These are phyloP conservation scores for Apomyelois bistriatella DNA, from an alignment of 2,888 invertebrate species.

Conservation along the genomic window DNA sequence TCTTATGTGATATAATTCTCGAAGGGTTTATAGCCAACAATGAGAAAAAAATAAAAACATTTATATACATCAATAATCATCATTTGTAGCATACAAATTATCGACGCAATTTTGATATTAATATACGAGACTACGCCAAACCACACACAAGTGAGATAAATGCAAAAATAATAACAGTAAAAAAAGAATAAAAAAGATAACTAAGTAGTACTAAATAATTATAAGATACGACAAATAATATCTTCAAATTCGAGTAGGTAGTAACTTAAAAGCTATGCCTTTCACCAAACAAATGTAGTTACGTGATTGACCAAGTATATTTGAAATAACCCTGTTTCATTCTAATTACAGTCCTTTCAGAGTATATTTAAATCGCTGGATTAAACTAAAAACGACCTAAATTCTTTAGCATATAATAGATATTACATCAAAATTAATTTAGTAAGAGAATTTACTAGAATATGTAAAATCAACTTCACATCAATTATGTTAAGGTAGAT, in stretches of 20 bases:
- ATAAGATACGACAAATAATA: slow-evolving; percentile 4
- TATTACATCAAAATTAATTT: no score
- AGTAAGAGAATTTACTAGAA: no score
- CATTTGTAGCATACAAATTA: neutral
- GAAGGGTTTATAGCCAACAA: neutral
- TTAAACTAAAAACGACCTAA: neutral
- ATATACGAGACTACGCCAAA: slow-evolving; percentile 23
- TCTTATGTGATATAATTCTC: slow-evolving; percentile 11
- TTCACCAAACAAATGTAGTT: slow-evolving; percentile 27
- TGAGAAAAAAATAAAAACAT: neutral
- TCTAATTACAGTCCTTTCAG: slow-evolving; percentile 9
- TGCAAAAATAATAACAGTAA: slow-evolving; percentile 31
- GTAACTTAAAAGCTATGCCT: slow-evolving; percentile 27
- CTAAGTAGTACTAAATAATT: no score
- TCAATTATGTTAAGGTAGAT: no score
- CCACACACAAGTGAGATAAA: slow-evolving; percentile 27
- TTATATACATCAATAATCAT: neutral
- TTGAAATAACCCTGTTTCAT: slow-evolving; percentile 12
- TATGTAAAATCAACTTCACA: no score
- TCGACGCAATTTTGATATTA: slow-evolving; percentile 16
- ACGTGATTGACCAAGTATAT: slow-evolving; percentile 17
- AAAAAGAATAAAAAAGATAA: slow-evolving; percentile 10
- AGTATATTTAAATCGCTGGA: no score
- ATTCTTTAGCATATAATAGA: neutral
- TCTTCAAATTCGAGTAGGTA: slow-evolving; percentile 10